Conservation (phyloP, 2,113 vertebrate species). For the Numida meleagris region DNA sequence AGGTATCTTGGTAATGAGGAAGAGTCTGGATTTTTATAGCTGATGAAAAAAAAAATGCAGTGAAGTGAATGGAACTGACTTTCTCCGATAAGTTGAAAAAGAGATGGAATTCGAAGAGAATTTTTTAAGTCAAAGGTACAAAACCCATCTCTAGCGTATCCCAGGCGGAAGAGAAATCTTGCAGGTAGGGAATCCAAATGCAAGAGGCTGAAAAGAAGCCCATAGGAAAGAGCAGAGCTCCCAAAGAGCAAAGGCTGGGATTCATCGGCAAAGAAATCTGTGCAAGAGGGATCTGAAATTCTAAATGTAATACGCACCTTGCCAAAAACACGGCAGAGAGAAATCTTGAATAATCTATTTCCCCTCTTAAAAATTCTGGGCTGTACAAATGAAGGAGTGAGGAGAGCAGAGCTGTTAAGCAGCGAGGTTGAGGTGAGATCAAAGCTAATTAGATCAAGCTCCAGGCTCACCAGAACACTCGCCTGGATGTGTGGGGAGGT, state of each 20-base stretch:
- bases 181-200: background rate
- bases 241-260: background rate
- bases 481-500: accelerated
- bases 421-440: background rate
- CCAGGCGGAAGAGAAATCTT: background rate
- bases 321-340: background rate
- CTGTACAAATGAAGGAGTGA: background rate
- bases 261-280: background rate
- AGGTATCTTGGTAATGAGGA: background rate
- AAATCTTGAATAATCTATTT: background rate
- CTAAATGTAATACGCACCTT: background rate
- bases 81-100: background rate
- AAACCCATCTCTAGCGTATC: background rate
- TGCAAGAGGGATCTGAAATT: background rate
- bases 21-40: background rate
- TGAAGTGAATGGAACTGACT: background rate
- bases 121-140: background rate
- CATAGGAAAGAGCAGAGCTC: background rate
- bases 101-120: background rate
- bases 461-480: background rate
- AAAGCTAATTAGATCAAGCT: background rate
- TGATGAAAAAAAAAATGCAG: background rate
- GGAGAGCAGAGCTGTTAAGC: background rate
- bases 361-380: background rate
- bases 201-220: background rate